Percentiles rank a stretch among this genome's conserved stretches.
These are phyloP conservation scores for Drosophila vallismaia DNA, from an alignment of 2,888 invertebrate species.

Conservation along the genomic window DNA sequence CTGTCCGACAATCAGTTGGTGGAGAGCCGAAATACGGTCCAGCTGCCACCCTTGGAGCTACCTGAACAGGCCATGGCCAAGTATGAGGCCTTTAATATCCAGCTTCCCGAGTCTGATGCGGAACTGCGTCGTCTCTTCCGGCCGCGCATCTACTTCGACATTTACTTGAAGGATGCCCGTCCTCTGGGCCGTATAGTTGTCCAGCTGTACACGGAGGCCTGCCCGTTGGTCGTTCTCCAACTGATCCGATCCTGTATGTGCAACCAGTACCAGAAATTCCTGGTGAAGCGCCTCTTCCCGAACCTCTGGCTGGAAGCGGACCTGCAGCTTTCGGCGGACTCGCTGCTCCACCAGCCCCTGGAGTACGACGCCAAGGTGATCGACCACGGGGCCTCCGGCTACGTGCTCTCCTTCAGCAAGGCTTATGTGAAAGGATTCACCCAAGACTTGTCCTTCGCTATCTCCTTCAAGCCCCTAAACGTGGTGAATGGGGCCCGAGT, in stretches of 20 bases:
- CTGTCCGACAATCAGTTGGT: conserved; percentile 2
- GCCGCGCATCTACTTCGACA: conserved; percentile 70
- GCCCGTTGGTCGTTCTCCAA: conserved; percentile 65
- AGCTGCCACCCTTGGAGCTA: conserved; percentile 19
- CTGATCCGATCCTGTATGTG: conserved; percentile 59
- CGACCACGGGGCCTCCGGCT: conserved; percentile 51
- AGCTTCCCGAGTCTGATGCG: conserved; percentile 39
- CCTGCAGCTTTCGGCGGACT: conserved; percentile 29
- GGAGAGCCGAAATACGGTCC: neutral
- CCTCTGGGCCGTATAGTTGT: conserved; percentile 68
- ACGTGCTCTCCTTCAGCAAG: conserved; percentile 65
- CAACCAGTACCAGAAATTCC: conserved; percentile 44
- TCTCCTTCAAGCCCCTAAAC: conserved; percentile 74
- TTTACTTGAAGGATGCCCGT: conserved; percentile 58
- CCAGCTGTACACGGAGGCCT: conserved; percentile 72
- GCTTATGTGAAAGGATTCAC: conserved; percentile 51
- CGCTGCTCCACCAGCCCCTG: conserved; percentile 41
- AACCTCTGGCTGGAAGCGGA: conserved; percentile 70
- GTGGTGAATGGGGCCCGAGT: conserved; percentile 70
- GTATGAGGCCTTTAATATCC: conserved; percentile 47
- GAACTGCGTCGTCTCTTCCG: conserved; percentile 59
- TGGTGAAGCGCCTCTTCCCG: conserved; percentile 61
- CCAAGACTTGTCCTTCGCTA: conserved; percentile 56
- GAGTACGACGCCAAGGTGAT: conserved; percentile 64
- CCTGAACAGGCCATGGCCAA: conserved; percentile 40